Base-by-base conservation (phyloP, 2,113 vertebrate species). In the Oreamnos americanus region DNA sequence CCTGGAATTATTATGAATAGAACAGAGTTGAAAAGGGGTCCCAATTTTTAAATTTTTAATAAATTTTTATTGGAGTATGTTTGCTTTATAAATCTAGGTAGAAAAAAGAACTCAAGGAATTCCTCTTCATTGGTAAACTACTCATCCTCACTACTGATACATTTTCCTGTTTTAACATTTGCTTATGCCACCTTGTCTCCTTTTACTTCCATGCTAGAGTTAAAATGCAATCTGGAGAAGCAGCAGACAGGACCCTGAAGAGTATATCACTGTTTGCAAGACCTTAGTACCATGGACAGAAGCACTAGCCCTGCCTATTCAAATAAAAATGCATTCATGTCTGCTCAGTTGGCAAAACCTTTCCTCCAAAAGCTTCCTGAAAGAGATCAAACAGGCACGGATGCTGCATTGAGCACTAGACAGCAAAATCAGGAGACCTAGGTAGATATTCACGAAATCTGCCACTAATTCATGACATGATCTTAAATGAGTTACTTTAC, bases 71-170 rank as follows among this genome's bases (percentile, higher is more conserved):
- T 74, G 36, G 6, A 43, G 12, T 43, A 26, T 74, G 43, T 74
- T 43, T 74, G 21, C n/a, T 74, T 74, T 25, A 74, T 21, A 81
- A 64, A 57, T 23, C 71, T 71, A 87, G 25, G 17, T 53, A 89
- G 81, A 55, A 83, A 93, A 96, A 91, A 92, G 60, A 79, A 84
- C 17, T 89, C 49, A 43, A 84, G 23, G 53, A 97, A 94, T 55
- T 84, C 26, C 14, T 87, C 87, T 86, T 49, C 60, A 81, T 36
- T 58, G 12, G 71, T 92, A 95, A 93, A 64, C 1, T 6, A 74
- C 25, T 71, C 51, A 92, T 64, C 19, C 30, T 43, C 84, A 67
- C 47, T 76, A 16, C n/a, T n/a, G 90, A 67, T 47, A 67, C 2
- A 55, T 84, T 95, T 90, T 33, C 33, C n/a, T 53, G 7, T 84